A percentile compares a stretch with the other conserved stretches of the same genome.
Conservation (phyloP, 2,797 vertebrate genomes). For the Pristis pectinata region DNA sequence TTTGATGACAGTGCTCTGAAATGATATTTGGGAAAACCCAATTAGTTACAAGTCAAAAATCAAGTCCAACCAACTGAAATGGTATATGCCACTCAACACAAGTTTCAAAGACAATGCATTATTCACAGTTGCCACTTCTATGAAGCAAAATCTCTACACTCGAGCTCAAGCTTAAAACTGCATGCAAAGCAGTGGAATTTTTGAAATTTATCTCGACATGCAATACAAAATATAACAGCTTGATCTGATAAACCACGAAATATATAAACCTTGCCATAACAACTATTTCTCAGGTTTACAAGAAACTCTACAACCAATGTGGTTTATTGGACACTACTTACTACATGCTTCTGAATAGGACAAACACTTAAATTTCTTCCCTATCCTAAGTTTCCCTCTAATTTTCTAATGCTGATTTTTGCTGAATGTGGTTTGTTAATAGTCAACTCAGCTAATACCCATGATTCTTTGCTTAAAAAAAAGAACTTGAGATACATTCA, state of each 20-base stretch:
- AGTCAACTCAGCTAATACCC: too few species aligned
- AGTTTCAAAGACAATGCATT: neutral
- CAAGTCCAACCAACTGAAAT: neutral
- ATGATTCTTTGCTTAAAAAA: neutral
- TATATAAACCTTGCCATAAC: neutral
- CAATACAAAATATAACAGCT: neutral
- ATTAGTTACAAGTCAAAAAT: neutral
- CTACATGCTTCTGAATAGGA: neutral
- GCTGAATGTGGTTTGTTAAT: neutral
- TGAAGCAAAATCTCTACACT: neutral
- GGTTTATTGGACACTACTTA: neutral
- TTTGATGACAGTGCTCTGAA: conserved; percentile 26
- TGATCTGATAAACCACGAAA: neutral
- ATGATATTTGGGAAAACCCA: neutral
- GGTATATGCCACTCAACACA: neutral
- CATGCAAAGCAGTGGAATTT: neutral
- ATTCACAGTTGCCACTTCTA: neutral
- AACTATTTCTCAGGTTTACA: neutral
- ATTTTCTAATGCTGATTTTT: neutral
- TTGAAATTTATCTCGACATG: neutral
- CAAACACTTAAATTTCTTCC: neutral
- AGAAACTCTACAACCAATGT: neutral
- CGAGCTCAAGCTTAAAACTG: neutral
- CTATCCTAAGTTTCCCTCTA: neutral
- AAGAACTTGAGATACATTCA: neutral